A percentile compares a stretch with the other conserved stretches of the same genome.
Conservation (phyloP, 2,888 invertebrate genomes). For the Chironomus tentans region DNA sequence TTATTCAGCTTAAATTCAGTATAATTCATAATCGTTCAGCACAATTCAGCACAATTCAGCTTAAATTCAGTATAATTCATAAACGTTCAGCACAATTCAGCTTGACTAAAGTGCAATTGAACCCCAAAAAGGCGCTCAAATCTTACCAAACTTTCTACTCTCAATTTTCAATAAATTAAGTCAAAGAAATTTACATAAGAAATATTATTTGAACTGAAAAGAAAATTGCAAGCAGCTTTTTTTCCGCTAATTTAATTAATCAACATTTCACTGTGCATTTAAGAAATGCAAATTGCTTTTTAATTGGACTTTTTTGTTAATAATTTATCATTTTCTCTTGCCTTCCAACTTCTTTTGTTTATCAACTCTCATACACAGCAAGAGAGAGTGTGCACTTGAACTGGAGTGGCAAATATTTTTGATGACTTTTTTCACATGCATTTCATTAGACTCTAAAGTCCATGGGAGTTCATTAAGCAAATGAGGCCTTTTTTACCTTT, state of each 20-base stretch:
- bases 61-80: too few species aligned
- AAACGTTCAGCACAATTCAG: too few species aligned
- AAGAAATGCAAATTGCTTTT: conserved; percentile 21
- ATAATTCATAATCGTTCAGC: too few species aligned
- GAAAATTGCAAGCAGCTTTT: neutral
- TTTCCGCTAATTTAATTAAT: conserved; percentile 20
- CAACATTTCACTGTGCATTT: neutral
- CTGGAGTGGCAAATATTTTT: neutral
- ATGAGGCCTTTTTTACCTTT: neutral
- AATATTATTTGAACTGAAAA: neutral
- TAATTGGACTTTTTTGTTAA: conserved; percentile 19
- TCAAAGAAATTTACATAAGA: neutral
- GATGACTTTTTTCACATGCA: neutral
- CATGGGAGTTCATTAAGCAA: neutral
- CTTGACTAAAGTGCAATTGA: too few species aligned
- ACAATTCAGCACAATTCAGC: too few species aligned
- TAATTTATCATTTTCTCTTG: conserved; percentile 9
- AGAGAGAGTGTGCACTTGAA: neutral
- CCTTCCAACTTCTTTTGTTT: neutral
- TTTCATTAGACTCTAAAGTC: neutral
- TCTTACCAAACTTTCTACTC: too few species aligned
- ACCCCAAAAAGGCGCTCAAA: too few species aligned
- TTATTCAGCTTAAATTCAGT: too few species aligned
- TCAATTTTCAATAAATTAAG: too few species aligned
- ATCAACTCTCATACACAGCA: too few species aligned